Evolutionary conservation across 2,113 vertebrate species (phyloP), one percentile per base, ranked within the genome.

Genomic region (Lepisosteus oculatus): DNA sequence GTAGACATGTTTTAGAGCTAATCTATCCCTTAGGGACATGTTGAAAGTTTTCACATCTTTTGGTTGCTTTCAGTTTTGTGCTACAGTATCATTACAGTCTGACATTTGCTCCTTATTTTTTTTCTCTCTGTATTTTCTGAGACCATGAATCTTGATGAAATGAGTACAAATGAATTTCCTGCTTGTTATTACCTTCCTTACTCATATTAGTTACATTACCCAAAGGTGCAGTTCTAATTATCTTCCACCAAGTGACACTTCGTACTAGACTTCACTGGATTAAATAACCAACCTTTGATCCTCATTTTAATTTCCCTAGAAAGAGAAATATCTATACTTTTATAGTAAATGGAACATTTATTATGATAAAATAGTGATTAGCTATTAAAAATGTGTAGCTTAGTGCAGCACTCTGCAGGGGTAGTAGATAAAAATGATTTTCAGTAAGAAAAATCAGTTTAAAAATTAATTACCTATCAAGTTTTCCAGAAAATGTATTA

Each of bases 251-350:
- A 78, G 76, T 78, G 76, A 73, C 74, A 80, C 76, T 77, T 77
- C 73, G 70, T 75, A 73, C 73, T 75, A 80, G 70, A 71, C 71
- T 78, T 74, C 68, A 65, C 69, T 78, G 76, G 76, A 80, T 78
- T 80, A 72, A 72, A 76, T 4, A 73, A 66, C 47, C 74, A 45
- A 80, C 79, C 79, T 76, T 76, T 80, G 69, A 78, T 80, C 76
- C 74, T 66, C 71, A 76, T 74, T 80, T 80, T 80, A 76, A 80
- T 80, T 80, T 80, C 79, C 79, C 76, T 71, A 51, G 79, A 56
- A 80, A 76, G 71, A 62, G 44, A 65, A 72, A 45, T 13, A 70
- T 70, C 63, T 61, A 75, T 66, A 77, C 67, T 75, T 77, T 77
- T 75, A 29, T 75, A 77, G 70, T 73, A 75, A 77, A 72, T 68